phyloP scores from a whole-genome alignment of 2,888 invertebrate species.

The Drosophila aldrichi region DNA sequence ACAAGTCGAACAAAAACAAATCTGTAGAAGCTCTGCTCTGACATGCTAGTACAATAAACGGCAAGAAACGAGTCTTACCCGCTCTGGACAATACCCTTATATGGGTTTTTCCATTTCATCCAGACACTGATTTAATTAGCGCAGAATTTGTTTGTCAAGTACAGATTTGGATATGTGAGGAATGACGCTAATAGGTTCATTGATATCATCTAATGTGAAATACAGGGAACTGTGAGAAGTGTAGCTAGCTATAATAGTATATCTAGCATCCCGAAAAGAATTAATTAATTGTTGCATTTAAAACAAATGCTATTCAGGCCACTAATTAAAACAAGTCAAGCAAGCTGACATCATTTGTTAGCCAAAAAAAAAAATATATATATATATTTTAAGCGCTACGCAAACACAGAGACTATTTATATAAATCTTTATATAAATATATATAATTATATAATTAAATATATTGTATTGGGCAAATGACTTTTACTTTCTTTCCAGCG shows the following conservation, averaged over 20 bases:
- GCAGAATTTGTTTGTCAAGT: slow-evolving; percentile 51
- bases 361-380: slow-evolving; percentile 1
- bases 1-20: slow-evolving; percentile 22
- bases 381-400: background rate
- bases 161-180: slow-evolving; percentile 3
- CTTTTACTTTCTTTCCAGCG: slow-evolving; percentile 66
- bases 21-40: slow-evolving; percentile 7
- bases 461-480: slow-evolving; percentile 25
- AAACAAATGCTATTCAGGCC: slow-evolving; percentile 16
- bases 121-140: slow-evolving; percentile 64
- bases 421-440: background rate
- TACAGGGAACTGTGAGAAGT: background rate
- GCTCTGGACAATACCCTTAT: slow-evolving; percentile 50
- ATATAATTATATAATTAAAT: background rate
- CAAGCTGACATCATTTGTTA: slow-evolving; percentile 53
- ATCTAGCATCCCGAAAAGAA: background rate
- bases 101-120: slow-evolving; percentile 53
- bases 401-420: background rate
- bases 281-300: slow-evolving; percentile 1
- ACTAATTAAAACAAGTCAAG: slow-evolving; percentile 31
- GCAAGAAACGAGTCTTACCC: slow-evolving; percentile 52
- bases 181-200: slow-evolving; percentile 61
- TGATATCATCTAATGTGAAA: slow-evolving; percentile 22
- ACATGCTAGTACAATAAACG: background rate
- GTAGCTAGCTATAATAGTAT: background rate